A percentile compares a stretch with the other conserved stretches of the same genome.
phyloP scores from a whole-genome alignment of 1,140 invertebrate species.

The Pseudomyrmex sp. region DNA sequence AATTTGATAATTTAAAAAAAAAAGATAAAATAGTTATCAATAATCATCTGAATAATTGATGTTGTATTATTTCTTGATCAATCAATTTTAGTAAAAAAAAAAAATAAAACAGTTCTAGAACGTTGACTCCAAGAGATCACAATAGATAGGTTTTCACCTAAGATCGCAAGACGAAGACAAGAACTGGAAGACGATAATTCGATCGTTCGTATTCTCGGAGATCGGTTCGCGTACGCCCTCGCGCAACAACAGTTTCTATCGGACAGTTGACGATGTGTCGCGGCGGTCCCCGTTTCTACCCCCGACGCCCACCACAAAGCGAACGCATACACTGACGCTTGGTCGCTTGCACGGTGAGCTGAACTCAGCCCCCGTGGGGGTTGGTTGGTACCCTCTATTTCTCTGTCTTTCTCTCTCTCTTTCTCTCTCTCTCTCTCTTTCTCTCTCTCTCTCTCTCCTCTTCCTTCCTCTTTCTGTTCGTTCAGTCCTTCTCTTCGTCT shows the following conservation, averaged over 20 bases:
- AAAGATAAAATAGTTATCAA: too few species aligned
- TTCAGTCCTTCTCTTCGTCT: background rate
- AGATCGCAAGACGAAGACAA: slow-evolving; percentile 45
- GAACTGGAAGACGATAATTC: slow-evolving; percentile 49
- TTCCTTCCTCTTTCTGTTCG: slow-evolving; percentile 1
- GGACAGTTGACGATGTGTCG: slow-evolving; percentile 79
- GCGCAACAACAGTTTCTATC: slow-evolving; percentile 61
- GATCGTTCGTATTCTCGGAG: slow-evolving; percentile 65
- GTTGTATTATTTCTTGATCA: background rate
- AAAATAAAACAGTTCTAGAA: background rate
- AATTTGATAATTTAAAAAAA: background rate
- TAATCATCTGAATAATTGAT: too few species aligned
- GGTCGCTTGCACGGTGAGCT: slow-evolving; percentile 71
- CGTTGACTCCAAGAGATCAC: slow-evolving; percentile 11
- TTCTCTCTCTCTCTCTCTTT: background rate
- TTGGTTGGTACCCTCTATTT: slow-evolving; percentile 63
- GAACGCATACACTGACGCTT: slow-evolving; percentile 55
- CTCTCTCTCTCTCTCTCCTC: background rate
- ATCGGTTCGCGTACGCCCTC: slow-evolving; percentile 45
- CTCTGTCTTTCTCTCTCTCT: slow-evolving; percentile 48
- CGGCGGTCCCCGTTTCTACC: slow-evolving; percentile 59
- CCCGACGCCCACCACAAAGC: slow-evolving; percentile 35
- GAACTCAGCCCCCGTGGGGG: slow-evolving; percentile 76
- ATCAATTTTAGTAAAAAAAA: background rate
- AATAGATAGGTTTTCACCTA: slow-evolving; percentile 14